phyloP scores from a whole-genome alignment of 2,797 vertebrate species.

The Spinibarbus caldwelli region DNA sequence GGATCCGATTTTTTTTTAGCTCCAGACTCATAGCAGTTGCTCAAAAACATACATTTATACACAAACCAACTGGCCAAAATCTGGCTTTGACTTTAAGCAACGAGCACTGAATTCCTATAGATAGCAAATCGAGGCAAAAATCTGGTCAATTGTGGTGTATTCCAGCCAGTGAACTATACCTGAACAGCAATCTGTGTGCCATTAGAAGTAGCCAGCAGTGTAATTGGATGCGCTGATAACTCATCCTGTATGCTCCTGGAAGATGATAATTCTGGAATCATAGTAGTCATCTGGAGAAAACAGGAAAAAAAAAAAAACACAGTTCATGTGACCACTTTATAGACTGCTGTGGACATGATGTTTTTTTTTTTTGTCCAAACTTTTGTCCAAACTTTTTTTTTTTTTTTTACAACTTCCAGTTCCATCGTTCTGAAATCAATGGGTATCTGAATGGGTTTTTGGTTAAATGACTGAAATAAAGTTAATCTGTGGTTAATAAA shows the following conservation, averaged over 20 bases:
- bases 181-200: constrained; percentile 98
- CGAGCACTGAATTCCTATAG: background rate
- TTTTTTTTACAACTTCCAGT: background rate
- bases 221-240: constrained; percentile 88
- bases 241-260: constrained; percentile 88
- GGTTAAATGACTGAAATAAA: background rate
- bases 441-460: background rate
- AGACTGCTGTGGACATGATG: background rate
- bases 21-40: background rate
- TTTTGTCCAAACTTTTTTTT: no score
- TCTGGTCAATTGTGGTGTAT: background rate
- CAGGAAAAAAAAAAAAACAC: background rate
- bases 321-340: background rate
- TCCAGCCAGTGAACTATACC: constrained; percentile 70
- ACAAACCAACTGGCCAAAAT: background rate
- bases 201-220: constrained; percentile 93
- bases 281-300: constrained; percentile 89
- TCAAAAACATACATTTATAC: background rate
- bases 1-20: background rate
- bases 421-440: background rate
- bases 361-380: no score
- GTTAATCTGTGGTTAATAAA: background rate
- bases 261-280: constrained; percentile 91
- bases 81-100: background rate
- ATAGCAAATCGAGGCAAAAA: background rate